Conservation (phyloP, 2,113 vertebrate species). For the Salminus brasiliensis region DNA sequence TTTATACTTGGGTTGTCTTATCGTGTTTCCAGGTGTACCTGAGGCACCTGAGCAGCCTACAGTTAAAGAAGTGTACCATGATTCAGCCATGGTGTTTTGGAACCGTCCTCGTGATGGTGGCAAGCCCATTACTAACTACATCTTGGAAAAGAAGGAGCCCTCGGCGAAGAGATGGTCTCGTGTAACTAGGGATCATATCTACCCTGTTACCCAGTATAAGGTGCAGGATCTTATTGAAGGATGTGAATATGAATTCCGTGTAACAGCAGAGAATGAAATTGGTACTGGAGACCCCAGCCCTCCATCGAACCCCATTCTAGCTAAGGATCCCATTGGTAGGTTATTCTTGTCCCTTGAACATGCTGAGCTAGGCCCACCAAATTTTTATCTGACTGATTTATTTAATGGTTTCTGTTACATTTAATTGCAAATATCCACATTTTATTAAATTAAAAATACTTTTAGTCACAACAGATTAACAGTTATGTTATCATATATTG, state of each 20-base stretch:
- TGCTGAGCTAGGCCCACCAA: not conserved
- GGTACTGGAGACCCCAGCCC: constrained; percentile 92
- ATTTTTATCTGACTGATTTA: too few relatives aligned
- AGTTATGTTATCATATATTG: too few relatives aligned
- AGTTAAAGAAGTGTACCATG: constrained; percentile 88
- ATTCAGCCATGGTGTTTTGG: constrained; percentile 91
- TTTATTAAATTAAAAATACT: too few relatives aligned
- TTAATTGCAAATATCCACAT: too few relatives aligned
- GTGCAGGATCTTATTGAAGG: constrained; percentile 93
- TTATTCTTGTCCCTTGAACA: not conserved
- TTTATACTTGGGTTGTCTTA: constrained; percentile 2
- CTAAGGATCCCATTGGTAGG: constrained; percentile 95
- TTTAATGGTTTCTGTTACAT: too few relatives aligned
- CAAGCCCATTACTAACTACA: constrained; percentile 95
- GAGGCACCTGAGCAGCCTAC: constrained; percentile 92
- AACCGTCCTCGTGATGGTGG: constrained; percentile 93
- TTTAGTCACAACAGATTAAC: too few relatives aligned
- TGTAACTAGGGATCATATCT: constrained; percentile 88
- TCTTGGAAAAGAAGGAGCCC: constrained; percentile 94
- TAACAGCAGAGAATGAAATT: constrained; percentile 96
- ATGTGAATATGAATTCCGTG: constrained; percentile 95
- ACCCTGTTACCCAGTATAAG: constrained; percentile 88
- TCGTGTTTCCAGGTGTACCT: constrained; percentile 83
- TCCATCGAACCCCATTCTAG: constrained; percentile 92
- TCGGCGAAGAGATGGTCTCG: constrained; percentile 89